Percentiles rank a stretch among this genome's conserved stretches.
Evolutionary conservation across 2,797 vertebrate species (phyloP).

Genomic region (Moxostoma hubbsi): DNA sequence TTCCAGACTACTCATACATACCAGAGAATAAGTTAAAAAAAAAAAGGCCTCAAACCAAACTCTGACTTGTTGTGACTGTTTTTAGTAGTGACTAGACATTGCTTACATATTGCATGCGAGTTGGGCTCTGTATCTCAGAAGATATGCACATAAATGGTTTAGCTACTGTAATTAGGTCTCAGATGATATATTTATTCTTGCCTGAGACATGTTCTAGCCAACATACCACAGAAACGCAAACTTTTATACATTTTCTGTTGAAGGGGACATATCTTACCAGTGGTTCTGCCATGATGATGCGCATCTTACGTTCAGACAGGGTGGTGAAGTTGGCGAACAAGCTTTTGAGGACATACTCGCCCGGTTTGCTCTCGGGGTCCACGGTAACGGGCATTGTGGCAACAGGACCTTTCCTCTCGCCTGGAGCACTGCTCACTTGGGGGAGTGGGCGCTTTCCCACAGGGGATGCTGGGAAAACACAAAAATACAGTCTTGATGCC

Average conservation of each 20-base stretch:
- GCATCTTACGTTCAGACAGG: constrained; percentile 93
- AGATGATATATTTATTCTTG: too few species aligned
- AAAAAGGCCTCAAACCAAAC: neutral
- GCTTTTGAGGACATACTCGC: constrained; percentile 96
- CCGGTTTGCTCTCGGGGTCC: constrained; percentile 96
- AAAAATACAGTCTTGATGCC: constrained; percentile 30
- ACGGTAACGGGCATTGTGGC: constrained; percentile 90
- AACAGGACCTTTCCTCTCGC: constrained; percentile 89
- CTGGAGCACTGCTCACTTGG: constrained; percentile 85
- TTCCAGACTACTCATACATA: constrained; percentile 24
- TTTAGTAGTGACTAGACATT: too few species aligned
- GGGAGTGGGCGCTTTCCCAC: constrained; percentile 87
- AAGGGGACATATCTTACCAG: constrained; percentile 82
- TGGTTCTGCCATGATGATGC: constrained; percentile 97
- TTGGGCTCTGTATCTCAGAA: too few species aligned
- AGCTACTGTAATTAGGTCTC: too few species aligned
- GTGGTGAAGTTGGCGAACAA: constrained; percentile 95
- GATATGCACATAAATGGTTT: too few species aligned
- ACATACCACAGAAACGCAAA: neutral
- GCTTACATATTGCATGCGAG: too few species aligned
- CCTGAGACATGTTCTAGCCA: neutral
- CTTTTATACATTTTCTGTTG: neutral
- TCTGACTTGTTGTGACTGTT: neutral
- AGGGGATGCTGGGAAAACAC: constrained; percentile 84
- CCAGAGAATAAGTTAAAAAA: constrained; percentile 27